Conservation (phyloP, 2,797 vertebrate genomes). For the Aeoliscus strigatus region DNA sequence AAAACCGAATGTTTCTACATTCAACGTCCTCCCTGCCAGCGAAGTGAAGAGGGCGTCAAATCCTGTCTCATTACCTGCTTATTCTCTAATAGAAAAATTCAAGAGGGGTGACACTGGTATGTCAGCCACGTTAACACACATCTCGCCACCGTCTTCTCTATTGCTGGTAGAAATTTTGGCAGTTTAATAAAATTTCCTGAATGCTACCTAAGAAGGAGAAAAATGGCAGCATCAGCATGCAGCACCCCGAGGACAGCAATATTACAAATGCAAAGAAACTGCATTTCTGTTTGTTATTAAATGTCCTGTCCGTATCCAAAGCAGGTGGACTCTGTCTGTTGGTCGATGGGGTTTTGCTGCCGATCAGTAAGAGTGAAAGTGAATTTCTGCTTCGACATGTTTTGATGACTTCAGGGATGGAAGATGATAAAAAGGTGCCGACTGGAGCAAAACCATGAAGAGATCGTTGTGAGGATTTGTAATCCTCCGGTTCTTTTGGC, state of each 20-base stretch:
- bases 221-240: slow-evolving; percentile 22
- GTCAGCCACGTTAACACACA: slow-evolving; percentile 12
- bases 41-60: slow-evolving; percentile 28
- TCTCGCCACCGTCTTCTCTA: background rate
- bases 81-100: slow-evolving; percentile 39
- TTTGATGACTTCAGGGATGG: slow-evolving; percentile 20
- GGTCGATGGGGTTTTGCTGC: slow-evolving; percentile 9
- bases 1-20: slow-evolving; percentile 53
- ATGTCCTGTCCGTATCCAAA: slow-evolving; percentile 5
- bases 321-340: slow-evolving; percentile 1
- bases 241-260: slow-evolving; percentile 10
- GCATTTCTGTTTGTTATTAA: too few relatives aligned
- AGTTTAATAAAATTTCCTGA: slow-evolving; percentile 14
- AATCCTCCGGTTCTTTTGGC: slow-evolving; percentile 41
- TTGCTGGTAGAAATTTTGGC: background rate
- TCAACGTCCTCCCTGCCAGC: slow-evolving; percentile 24
- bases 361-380: slow-evolving; percentile 17
- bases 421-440: slow-evolving; percentile 36
- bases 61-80: slow-evolving; percentile 47
- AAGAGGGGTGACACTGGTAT: slow-evolving; percentile 13
- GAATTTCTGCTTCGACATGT: slow-evolving; percentile 12
- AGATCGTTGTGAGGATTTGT: slow-evolving; percentile 35
- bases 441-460: slow-evolving; percentile 21
- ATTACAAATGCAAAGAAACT: slow-evolving; percentile 18
- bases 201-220: slow-evolving; percentile 15